Percentiles rank a stretch among this genome's conserved stretches.
phyloP scores from a whole-genome alignment of 2,888 invertebrate species.

The Luperina nickerlii region DNA sequence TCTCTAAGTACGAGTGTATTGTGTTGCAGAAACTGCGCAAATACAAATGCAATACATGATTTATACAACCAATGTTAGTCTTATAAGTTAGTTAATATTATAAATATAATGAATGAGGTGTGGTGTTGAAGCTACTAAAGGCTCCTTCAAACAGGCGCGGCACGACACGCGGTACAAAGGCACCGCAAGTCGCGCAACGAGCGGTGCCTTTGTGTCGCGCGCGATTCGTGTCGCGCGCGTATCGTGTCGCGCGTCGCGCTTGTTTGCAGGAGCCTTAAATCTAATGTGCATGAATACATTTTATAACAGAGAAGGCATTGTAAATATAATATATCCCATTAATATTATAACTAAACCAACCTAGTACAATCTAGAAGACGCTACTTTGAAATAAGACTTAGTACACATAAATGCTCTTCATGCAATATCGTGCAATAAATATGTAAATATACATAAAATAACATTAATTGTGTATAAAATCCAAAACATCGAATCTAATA shows the following conservation, averaged over 20 bases:
- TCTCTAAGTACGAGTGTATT: conserved; percentile 89
- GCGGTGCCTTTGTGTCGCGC: no score
- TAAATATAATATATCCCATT: conserved; percentile 21
- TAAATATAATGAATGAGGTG: conserved; percentile 46
- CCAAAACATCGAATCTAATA: conserved; percentile 67
- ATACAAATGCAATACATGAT: conserved; percentile 78
- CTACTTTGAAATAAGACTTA: conserved; percentile 35
- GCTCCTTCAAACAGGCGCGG: no score
- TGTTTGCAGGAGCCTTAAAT: not conserved
- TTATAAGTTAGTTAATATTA: conserved; percentile 54
- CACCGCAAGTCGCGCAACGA: no score
- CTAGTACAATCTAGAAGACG: conserved; percentile 34
- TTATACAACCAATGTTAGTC: conserved; percentile 72
- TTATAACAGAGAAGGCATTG: conserved; percentile 20
- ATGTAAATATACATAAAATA: conserved; percentile 62
- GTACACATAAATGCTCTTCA: conserved; percentile 39
- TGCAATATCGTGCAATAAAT: conserved; percentile 63
- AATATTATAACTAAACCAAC: conserved; percentile 33
- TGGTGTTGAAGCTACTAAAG: conserved; percentile 48
- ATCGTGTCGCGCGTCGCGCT: no score
- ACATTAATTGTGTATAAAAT: conserved; percentile 60
- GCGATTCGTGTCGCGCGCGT: no score
- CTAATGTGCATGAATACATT: conserved; percentile 58
- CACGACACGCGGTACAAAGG: no score
- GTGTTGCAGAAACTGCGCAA: conserved; percentile 88